Conservation (phyloP, 2,888 invertebrate species). For the Zaprionus lineosus region DNA sequence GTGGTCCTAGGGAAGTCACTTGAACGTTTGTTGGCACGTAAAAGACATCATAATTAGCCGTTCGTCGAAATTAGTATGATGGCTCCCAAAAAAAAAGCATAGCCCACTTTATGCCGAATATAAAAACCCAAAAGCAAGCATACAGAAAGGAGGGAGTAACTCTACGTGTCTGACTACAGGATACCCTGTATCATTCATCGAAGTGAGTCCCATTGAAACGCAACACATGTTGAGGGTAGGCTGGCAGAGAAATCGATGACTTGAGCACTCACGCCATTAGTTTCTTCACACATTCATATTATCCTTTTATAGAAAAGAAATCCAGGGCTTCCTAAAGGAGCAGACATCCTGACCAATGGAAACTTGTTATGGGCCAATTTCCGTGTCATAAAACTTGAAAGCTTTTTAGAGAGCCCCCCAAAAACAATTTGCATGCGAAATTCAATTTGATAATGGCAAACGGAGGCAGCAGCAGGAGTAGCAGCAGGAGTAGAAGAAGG, state of each 20-base stretch:
- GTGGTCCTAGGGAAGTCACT: constrained; percentile 67
- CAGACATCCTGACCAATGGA: constrained; percentile 42
- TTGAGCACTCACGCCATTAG: too few species aligned
- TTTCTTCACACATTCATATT: too few species aligned
- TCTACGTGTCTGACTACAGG: too few species aligned
- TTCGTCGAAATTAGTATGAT: constrained; percentile 57
- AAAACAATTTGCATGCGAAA: constrained; percentile 74
- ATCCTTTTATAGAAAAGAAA: neutral
- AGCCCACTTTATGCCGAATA: too few species aligned
- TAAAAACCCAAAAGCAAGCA: too few species aligned
- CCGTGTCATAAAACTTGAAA: constrained; percentile 79
- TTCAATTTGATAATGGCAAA: constrained; percentile 72
- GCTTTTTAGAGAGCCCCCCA: constrained; percentile 66
- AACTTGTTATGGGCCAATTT: constrained; percentile 74
- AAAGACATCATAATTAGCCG: constrained; percentile 77
- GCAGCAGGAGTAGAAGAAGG: neutral
- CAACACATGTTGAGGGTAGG: too few species aligned
- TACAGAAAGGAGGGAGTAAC: too few species aligned
- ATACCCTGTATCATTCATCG: constrained; percentile 7
- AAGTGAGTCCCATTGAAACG: too few species aligned
- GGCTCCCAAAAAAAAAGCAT: constrained; percentile 7
- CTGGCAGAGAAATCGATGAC: too few species aligned
- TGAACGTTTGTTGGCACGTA: constrained; percentile 73
- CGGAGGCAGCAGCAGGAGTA: constrained; percentile 10
- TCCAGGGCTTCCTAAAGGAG: constrained; percentile 19